Conservation (phyloP, 2,888 invertebrate genomes). For the Hypsopygia costalis region DNA sequence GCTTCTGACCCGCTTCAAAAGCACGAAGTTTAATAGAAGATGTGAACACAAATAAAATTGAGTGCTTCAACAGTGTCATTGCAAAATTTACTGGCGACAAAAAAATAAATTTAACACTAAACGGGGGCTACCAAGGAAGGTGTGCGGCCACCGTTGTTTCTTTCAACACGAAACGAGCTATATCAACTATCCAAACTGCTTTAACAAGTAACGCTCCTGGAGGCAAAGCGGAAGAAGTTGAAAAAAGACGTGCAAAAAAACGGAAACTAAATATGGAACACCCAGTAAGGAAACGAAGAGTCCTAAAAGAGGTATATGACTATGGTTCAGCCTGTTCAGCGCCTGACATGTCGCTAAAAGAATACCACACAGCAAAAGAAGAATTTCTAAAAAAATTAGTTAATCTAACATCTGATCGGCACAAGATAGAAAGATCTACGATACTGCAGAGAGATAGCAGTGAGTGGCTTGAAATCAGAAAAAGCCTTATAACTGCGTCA, state of each 20-base stretch:
- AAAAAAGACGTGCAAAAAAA: conserved; percentile 16
- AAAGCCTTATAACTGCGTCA: conserved; percentile 18
- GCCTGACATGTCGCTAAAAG: conserved; percentile 18
- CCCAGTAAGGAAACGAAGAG: conserved; percentile 14
- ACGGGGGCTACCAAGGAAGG: conserved; percentile 31
- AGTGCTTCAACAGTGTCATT: conserved; percentile 30
- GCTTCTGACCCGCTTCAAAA: conserved; percentile 4
- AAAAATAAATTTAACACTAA: conserved; percentile 31
- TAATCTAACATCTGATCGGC: conserved; percentile 10
- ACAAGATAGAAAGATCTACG: conserved; percentile 13
- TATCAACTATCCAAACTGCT: conserved; percentile 17
- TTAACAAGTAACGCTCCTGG: conserved; percentile 11
- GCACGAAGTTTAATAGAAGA: conserved; percentile 23
- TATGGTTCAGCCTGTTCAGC: conserved; percentile 17
- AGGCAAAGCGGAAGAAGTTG: conserved; percentile 13
- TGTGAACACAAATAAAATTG: conserved; percentile 30
- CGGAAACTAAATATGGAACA: conserved; percentile 13
- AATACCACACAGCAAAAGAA: conserved; percentile 13
- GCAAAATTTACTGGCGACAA: conserved; percentile 39
- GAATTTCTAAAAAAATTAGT: conserved; percentile 17
- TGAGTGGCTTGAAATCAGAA: conserved; percentile 23
- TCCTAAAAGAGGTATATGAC: conserved; percentile 10
- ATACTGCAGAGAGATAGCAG: conserved; percentile 19
- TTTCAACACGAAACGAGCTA: conserved; percentile 22
- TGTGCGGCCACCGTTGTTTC: conserved; percentile 32